Conservation (phyloP, 2,797 vertebrate genomes). For the Anguilla obscura region DNA sequence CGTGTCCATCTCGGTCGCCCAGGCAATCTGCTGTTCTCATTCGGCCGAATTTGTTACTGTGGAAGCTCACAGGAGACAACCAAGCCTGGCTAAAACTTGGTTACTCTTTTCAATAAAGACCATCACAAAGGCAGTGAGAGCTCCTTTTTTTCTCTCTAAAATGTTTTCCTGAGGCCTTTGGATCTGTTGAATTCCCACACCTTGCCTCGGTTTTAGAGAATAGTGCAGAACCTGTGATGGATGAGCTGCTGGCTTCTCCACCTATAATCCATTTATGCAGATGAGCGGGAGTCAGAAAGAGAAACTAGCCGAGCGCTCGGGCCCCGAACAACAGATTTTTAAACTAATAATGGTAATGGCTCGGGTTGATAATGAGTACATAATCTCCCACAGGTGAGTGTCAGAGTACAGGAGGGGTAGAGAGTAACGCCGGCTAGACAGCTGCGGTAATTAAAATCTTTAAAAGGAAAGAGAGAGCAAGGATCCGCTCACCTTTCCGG, state of each 20-base stretch:
- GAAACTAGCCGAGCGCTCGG: slow-evolving; percentile 47
- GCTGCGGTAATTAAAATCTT: slow-evolving; percentile 43
- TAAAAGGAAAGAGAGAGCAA: slow-evolving; percentile 51
- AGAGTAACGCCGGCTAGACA: slow-evolving; percentile 39
- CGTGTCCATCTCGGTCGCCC: neutral
- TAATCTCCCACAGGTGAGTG: slow-evolving; percentile 59
- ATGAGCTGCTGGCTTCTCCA: slow-evolving; percentile 18
- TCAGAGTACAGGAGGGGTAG: slow-evolving; percentile 53
- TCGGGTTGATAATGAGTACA: slow-evolving; percentile 69
- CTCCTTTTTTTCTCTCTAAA: neutral
- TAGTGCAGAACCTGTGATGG: neutral
- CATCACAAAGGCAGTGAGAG: neutral
- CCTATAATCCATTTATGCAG: slow-evolving; percentile 73
- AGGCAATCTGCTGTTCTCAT: neutral
- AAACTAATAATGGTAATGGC: slow-evolving; percentile 73
- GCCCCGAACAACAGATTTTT: slow-evolving; percentile 64
- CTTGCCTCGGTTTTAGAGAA: neutral
- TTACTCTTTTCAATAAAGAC: neutral
- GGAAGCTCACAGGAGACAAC: neutral
- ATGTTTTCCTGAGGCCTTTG: neutral
- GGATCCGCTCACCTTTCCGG: neutral
- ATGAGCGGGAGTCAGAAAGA: slow-evolving; percentile 66
- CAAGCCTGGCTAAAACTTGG: neutral
- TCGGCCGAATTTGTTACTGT: neutral
- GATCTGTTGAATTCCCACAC: neutral